Base-by-base conservation (phyloP, 1,140 invertebrate species). In the Drosophila suzukii region DNA sequence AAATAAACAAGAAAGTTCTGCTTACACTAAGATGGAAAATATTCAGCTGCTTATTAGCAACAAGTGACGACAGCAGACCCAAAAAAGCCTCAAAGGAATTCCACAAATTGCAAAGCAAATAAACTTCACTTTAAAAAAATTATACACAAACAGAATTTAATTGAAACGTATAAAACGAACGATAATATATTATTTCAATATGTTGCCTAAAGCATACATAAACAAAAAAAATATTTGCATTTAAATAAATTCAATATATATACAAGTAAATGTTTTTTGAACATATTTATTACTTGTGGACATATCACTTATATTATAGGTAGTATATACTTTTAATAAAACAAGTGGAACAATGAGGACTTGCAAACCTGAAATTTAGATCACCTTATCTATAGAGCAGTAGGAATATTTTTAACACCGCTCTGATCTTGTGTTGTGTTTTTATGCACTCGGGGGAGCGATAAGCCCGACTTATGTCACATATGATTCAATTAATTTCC, bases 1-100 rank as follows among this genome's bases (percentile, higher is more conserved):
- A 76, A 89, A 79, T 79, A 86, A 80, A 85, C 81, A 84, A 61
- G 15, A 58, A 8, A 34, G 30, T 70, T 70, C n/a, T 71, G 44
- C 67, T 71, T 58, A 58, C 44, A 49, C 53, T 20, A 36, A 50
- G 24, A 47, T 58, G 67, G 49, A 20, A 71, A 50, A 41, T 30
- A 71, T 71, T 70, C 58, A 63, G 47, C 56, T 75, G 60, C 74
- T 66, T 62, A 81, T 74, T 54, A 57, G 46, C 39, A 30, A 71
- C 47, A 60, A 57, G 61, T 80, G 76, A 84, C 80, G 80, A 83
- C 75, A 86, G 78, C 78, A 57, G 34, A 7, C 24, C 15, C 10
- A 43, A 57, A 71, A 71, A 46, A 57, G 32, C 17, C 32, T 32
- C 50, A 20, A 20, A 65, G 24, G 54, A 73, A 67, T 51, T 24